Conservation (phyloP, 1,140 invertebrate species). For the Drosophila melanica region DNA sequence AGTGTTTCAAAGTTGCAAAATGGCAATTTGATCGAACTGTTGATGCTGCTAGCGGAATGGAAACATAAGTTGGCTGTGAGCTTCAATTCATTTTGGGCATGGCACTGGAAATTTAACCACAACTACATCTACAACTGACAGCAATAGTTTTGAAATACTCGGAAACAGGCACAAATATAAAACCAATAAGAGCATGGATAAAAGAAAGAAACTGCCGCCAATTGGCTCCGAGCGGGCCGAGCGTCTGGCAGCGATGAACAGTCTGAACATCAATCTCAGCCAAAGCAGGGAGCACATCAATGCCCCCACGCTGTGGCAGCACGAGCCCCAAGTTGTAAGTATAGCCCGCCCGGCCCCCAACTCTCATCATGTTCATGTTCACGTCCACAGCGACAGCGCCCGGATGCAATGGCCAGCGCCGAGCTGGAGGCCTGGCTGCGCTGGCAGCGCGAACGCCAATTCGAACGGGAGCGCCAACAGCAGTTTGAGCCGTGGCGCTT, state of each 20-base stretch:
- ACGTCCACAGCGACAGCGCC: too few relatives aligned
- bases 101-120: constrained; percentile 5
- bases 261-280: background rate
- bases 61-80: background rate
- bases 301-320: background rate
- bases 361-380: too few relatives aligned
- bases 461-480: constrained; percentile 25
- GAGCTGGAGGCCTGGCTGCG: constrained; percentile 20
- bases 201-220: background rate
- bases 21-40: too few relatives aligned
- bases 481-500: constrained; percentile 22
- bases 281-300: constrained; percentile 1
- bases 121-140: background rate
- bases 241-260: constrained; percentile 15
- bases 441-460: constrained; percentile 30
- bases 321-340: too few relatives aligned
- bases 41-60: background rate
- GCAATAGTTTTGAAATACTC: background rate
- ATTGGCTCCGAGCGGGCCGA: constrained; percentile 29
- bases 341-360: too few relatives aligned
- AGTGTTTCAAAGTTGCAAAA: too few relatives aligned
- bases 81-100: constrained; percentile 1
- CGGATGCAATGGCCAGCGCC: too few relatives aligned
- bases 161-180: background rate
- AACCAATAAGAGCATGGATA: background rate